Evolutionary conservation across 2,888 invertebrate species (phyloP).

Genomic region (Phragmatobia fuliginosa): DNA sequence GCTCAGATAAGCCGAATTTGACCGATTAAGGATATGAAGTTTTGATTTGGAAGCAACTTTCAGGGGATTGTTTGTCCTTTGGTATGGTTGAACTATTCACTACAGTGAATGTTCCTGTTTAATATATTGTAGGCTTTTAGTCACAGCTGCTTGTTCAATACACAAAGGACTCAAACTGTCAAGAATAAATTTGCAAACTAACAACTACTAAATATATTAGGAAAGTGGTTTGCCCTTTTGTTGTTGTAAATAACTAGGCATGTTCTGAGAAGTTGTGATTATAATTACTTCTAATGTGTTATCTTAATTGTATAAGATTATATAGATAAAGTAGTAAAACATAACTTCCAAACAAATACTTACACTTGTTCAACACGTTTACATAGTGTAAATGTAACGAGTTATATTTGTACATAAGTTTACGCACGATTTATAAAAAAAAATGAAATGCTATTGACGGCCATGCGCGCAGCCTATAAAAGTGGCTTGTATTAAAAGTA

Average conservation of each 20-base stretch:
- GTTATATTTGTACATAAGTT: neutral
- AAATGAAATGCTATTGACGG: neutral
- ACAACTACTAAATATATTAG: neutral
- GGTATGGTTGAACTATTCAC: slow-evolving; percentile 27
- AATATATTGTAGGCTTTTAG: slow-evolving; percentile 11
- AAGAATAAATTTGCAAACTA: neutral
- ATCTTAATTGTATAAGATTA: slow-evolving; percentile 3
- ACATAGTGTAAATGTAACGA: neutral
- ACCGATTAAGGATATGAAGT: slow-evolving; percentile 69
- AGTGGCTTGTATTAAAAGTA: no score
- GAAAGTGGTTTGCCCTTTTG: neutral
- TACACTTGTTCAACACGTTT: neutral
- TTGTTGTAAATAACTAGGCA: neutral
- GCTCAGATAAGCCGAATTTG: slow-evolving; percentile 74
- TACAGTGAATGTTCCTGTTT: slow-evolving; percentile 27
- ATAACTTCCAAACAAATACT: neutral
- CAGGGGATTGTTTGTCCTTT: slow-evolving; percentile 31
- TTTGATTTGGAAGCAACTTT: slow-evolving; percentile 60
- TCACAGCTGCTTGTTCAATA: slow-evolving; percentile 2
- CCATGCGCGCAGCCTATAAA: neutral
- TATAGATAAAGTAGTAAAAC: slow-evolving; percentile 6
- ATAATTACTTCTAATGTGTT: neutral
- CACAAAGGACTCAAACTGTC: neutral
- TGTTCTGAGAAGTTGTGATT: neutral
- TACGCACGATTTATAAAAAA: neutral